Base-by-base conservation (phyloP, 1,140 invertebrate genomes). In the Conopomorpha cramerella region DNA sequence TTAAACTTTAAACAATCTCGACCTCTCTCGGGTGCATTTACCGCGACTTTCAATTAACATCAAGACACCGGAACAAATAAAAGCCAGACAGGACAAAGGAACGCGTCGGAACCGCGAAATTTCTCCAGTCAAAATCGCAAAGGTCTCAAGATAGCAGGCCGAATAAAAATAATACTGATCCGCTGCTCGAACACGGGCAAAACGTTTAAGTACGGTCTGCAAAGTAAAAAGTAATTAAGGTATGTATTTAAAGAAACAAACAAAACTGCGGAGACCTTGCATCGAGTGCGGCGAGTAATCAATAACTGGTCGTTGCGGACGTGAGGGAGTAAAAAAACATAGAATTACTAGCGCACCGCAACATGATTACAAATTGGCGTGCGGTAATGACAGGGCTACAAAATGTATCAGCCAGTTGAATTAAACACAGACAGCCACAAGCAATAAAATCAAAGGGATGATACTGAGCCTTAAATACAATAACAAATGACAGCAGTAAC, bases 401-500 rank as follows among this genome's bases (percentile, higher is more conserved):
- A 45, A 45, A 48, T 33, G 39, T 41, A 46, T 45, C 45, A 42
- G 47, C 19, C 4, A 10, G 19, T 23, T 23, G 36, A 44, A 53
- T 51, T 51, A 51, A 56, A 61, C 46, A 45, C 45, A 43, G 37
- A 30, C 38, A 30, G 44, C 42, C 33, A 27, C 26, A 13, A 32
- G 45, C 45, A 51, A 53, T 54, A 56, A 56, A 55, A 55, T 45
- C 39, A 25, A 49, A 41, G 38, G 43, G 45, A 54, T 59, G 53
- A 62, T 23, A 23, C 19, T 6, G 19, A 6, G 19, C 19, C 19
- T 4, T 6, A 23, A 23, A 23, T 23, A 23, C 4, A 23, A 23
- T 23, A 23, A 23, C 10, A 10, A 23, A n/a, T n/a, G n/a, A n/a
- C n/a, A n/a, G n/a, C n/a, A n/a, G n/a, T n/a, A n/a, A n/a, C n/a